Conservation (phyloP, 2,113 vertebrate genomes). For the Oostethus manadensis region DNA sequence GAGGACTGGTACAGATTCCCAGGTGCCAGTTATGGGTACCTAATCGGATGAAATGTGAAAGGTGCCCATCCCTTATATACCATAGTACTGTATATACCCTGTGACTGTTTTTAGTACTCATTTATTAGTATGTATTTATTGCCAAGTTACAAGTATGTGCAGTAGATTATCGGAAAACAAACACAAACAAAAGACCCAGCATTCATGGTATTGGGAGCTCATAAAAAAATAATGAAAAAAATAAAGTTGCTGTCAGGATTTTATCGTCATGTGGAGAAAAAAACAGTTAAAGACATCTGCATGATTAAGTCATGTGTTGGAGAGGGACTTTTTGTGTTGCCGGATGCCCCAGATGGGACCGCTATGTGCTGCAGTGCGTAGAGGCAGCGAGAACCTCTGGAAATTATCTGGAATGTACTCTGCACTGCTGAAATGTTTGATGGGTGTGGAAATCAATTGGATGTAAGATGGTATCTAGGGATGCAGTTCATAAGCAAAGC, state of each 20-base stretch:
- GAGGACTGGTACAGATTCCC: too few species aligned
- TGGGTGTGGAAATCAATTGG: constrained; percentile 9
- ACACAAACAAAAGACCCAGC: too few species aligned
- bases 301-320: constrained; percentile 7
- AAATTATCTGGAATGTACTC: constrained; percentile 14
- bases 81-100: too few species aligned
- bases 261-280: not conserved
- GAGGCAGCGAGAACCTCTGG: not conserved
- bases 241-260: not conserved
- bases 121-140: too few species aligned
- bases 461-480: not conserved
- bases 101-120: too few species aligned
- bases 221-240: too few species aligned
- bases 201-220: too few species aligned
- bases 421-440: constrained; percentile 6
- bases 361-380: constrained; percentile 2
- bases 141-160: too few species aligned
- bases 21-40: too few species aligned
- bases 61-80: too few species aligned
- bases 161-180: too few species aligned
- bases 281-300: not conserved
- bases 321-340: constrained; percentile 3
- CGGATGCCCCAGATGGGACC: constrained; percentile 5
- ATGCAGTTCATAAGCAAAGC: constrained; percentile 10
- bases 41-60: too few species aligned